Percentiles rank a stretch among this genome's conserved stretches.
Conservation (phyloP, 2,113 vertebrate genomes). For the Beaufortia kweichowensis region DNA sequence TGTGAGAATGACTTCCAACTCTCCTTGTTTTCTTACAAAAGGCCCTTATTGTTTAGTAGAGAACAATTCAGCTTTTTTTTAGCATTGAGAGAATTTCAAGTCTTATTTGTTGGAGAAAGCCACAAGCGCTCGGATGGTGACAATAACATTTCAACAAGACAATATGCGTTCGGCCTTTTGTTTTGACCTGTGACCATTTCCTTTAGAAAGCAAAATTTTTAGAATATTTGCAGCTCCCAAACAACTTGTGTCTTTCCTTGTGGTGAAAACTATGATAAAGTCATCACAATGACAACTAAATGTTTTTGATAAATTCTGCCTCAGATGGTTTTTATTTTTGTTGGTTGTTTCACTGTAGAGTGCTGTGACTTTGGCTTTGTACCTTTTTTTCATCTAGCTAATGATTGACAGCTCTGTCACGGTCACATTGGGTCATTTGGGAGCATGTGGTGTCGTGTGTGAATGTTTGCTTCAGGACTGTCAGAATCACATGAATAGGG, state of each 20-base stretch:
- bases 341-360: too few relatives aligned
- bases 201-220: neutral
- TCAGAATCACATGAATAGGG: constrained; percentile 37
- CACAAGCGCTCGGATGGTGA: constrained; percentile 18
- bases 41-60: constrained; percentile 34
- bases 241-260: neutral
- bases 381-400: neutral
- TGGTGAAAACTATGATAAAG: neutral
- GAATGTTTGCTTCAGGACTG: constrained; percentile 25
- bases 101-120: neutral
- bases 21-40: constrained; percentile 42
- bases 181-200: constrained; percentile 18
- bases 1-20: neutral
- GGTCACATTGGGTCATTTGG: constrained; percentile 19
- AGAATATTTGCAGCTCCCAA: neutral
- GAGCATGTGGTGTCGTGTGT: constrained; percentile 17
- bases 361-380: neutral
- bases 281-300: neutral
- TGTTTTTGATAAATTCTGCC: neutral
- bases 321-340: too few relatives aligned
- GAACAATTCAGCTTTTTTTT: constrained; percentile 44
- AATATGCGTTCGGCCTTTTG: neutral
- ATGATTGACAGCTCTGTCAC: constrained; percentile 47
- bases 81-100: constrained; percentile 15
- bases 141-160: constrained; percentile 18